Conservation (phyloP, 2,113 vertebrate genomes). For the Oxygymnocypris stewartii region DNA sequence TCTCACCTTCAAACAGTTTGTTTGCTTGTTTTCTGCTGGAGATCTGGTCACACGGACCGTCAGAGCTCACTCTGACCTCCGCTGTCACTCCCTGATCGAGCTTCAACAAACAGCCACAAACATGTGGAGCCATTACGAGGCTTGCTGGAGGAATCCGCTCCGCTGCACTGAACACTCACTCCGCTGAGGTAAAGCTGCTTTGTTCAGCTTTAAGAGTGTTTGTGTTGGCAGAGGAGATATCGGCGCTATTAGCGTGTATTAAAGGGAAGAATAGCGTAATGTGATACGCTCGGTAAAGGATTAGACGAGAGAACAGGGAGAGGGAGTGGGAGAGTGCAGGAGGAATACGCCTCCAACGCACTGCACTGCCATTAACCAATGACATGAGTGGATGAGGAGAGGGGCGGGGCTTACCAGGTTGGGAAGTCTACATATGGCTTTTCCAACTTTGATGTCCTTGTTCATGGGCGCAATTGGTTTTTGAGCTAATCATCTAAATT, state of each 20-base stretch:
- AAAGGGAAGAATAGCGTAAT: constrained; percentile 70
- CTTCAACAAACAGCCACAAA: not conserved
- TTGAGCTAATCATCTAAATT: too few relatives aligned
- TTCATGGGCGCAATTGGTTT: not conserved
- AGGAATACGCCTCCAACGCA: not conserved
- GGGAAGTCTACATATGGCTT: not conserved
- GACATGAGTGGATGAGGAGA: not conserved
- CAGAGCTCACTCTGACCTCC: not conserved
- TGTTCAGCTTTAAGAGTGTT: constrained; percentile 65
- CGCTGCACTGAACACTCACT: constrained; percentile 62
- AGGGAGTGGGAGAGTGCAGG: not conserved
- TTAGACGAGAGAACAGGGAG: constrained; percentile 60
- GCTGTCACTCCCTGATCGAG: constrained; percentile 51
- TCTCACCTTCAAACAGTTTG: constrained; percentile 64
- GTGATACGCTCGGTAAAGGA: constrained; percentile 68
- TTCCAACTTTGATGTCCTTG: not conserved
- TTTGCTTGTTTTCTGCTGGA: constrained; percentile 65
- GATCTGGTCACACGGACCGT: constrained; percentile 36
- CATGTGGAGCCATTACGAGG: not conserved
- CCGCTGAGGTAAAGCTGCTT: constrained; percentile 68
- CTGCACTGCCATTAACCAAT: not conserved
- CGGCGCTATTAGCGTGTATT: constrained; percentile 73
- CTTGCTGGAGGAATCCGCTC: constrained; percentile 55
- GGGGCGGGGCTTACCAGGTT: not conserved
- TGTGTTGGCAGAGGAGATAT: constrained; percentile 69